Evolutionary conservation across 2,888 invertebrate species (phyloP), one percentile per base, ranked within the genome.

Genomic region (Macropis europaea): DNA sequence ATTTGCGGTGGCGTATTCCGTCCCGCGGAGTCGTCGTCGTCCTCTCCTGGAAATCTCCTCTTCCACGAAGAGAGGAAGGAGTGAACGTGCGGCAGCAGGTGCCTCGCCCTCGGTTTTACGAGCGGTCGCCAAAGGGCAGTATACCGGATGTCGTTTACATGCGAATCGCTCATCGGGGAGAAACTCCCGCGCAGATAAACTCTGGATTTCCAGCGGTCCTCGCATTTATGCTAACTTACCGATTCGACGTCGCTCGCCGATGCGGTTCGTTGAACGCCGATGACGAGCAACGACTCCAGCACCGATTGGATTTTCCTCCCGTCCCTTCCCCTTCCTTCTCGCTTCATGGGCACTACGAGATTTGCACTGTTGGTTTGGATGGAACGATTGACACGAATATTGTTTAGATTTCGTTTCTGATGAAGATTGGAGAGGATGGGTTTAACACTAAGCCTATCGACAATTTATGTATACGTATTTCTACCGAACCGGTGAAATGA

Each of bases 101-200:
- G 74, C 80, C 76, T 69, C 67, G 63, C 77, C 79, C 76, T 70
- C 68, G 76, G 77, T 82, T 86, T 84, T 86, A 86, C 79, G 85
- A 87, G 77, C 81, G 85, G 85, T 84, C 86, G 81, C 87, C 84
- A 84, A 84, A 87, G 87, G 87, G 84, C 84, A 83, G 84, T 84
- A 81, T 83, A 82, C 84, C 82, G 85, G 83, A 83, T 82, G 84
- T 87, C 87, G 83, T 87, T 88, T 87, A 86, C 88, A 88, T 87
- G 84, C 67, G 82, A 87, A 88, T 86, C 84, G 85, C 87, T 87
- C 87, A 83, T 86, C 83, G 78, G 85, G 84, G 85, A 83, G 79
- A 74, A 80, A 77, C 77, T 79, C 75, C 70, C 56, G 47, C 66
- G 48, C 66, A 79, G 82, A 86, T 85, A 83, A 83, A 86, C 79